These are phyloP conservation scores for Dyspetes luteomarginatus DNA, from an alignment of 2,888 invertebrate species.

Conservation along the genomic window DNA sequence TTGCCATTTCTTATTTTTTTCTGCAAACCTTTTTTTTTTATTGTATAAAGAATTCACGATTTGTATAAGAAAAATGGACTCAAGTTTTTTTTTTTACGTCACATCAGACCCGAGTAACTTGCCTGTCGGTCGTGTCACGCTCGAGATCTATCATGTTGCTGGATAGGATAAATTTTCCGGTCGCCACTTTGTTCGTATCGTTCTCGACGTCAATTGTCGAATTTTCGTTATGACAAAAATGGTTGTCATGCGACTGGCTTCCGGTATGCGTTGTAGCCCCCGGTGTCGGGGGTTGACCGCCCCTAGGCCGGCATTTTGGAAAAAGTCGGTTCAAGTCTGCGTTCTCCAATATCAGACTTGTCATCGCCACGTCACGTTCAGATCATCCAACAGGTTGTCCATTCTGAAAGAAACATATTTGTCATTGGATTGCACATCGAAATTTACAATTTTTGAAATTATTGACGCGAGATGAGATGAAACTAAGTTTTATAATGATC, in stretches of 20 bases:
- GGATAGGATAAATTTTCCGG: constrained; percentile 71
- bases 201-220: constrained; percentile 70
- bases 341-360: constrained; percentile 83
- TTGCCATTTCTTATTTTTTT: too few species aligned
- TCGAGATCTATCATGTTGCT: constrained; percentile 83
- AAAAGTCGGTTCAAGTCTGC: constrained; percentile 83
- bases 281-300: constrained; percentile 79
- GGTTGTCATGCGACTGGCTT: constrained; percentile 81
- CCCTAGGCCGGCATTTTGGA: constrained; percentile 83
- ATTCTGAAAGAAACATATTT: constrained; percentile 68
- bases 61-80: constrained; percentile 6
- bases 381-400: constrained; percentile 77
- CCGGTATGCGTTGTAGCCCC: constrained; percentile 75
- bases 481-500: too few species aligned
- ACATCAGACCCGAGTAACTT: constrained; percentile 69
- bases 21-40: too few species aligned
- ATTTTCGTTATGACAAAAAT: constrained; percentile 64
- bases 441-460: not conserved
- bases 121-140: constrained; percentile 82
- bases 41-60: too few species aligned
- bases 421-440: not conserved
- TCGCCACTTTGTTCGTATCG: constrained; percentile 68
- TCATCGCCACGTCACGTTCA: constrained; percentile 82
- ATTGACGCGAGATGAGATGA: too few species aligned
- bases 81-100: constrained; percentile 13